phyloP scores from a whole-genome alignment of 2,797 vertebrate genomes.

The Peromyscus attwateri region DNA sequence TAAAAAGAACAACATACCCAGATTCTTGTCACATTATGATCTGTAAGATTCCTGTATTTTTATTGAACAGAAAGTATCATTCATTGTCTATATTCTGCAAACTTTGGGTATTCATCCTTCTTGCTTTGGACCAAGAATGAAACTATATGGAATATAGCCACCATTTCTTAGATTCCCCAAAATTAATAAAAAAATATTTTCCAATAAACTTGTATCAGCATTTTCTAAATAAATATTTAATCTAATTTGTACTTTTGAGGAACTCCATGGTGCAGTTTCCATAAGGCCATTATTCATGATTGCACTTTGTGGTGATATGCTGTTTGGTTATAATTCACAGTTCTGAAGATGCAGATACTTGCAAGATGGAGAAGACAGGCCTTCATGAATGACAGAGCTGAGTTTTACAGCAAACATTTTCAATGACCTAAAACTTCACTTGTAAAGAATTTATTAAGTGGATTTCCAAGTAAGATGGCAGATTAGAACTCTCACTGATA shows the following conservation, averaged over 20 bases:
- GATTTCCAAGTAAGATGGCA: background rate
- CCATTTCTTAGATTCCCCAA: background rate
- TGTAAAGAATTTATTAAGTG: background rate
- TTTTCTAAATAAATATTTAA: conserved; percentile 21
- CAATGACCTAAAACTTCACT: background rate
- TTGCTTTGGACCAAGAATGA: background rate
- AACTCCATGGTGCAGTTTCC: background rate
- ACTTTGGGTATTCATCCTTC: background rate
- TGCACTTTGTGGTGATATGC: background rate
- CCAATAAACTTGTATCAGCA: background rate
- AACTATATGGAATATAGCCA: background rate
- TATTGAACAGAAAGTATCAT: background rate
- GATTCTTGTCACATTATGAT: background rate
- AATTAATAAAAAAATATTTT: background rate
- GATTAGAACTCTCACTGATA: background rate
- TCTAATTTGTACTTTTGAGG: background rate
- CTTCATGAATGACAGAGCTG: background rate
- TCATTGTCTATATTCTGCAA: background rate
- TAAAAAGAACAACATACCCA: background rate
- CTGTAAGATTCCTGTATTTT: background rate
- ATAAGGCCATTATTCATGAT: background rate
- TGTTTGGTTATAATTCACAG: background rate
- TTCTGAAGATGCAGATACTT: background rate
- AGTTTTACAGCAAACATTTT: background rate
- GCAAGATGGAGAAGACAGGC: background rate